Base-by-base conservation (phyloP, 2,113 vertebrate species). In the Zingel zingel region DNA sequence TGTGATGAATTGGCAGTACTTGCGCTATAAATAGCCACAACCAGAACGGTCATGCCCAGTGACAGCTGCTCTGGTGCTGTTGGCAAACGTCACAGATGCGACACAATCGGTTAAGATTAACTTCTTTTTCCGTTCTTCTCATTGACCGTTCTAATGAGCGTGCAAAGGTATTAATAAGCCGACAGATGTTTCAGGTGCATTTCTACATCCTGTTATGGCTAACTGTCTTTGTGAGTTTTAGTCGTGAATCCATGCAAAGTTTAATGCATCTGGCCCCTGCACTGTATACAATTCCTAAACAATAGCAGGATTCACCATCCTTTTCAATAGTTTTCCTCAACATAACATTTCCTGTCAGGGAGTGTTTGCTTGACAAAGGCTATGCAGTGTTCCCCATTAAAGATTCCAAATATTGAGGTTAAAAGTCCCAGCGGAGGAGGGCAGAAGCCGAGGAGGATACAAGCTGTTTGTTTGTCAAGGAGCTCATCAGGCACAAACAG, bases 401-500 rank as follows among this genome's bases (percentile, higher is more conserved):
- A 27, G 14, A 69, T 59, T 71, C 33, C 18, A 69, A 69, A 77
- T 59, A 74, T 65, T 77, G 68, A 84, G 74, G 68, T 77, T 79
- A 79, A 78, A 69, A 58, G 14, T 81, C 56, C 59, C 51, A 66
- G 39, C 63, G 36, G 63, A 23, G 53, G 51, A 56, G 21, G 4
- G 30, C 45, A 71, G 27, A 62, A 65, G 10, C 62, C 16, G 2
- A 15, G 25, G 72, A 77, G 64, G 50, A 53, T 53, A 72, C 43
- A 51, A 56, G 50, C 67, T 64, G 58, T 66, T 82, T 73, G 56
- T 75, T 83, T 83, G 75, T 83, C 30, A 43, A 63, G 27, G 39
- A 62, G 62, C 82, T 85, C 75, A 77, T 85, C 76, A 56, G 57
- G n/a, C 61, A 67, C 74, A 68, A 53, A 59, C 69, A 36, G 27